Percentiles rank a stretch among this genome's conserved stretches.
phyloP scores from a whole-genome alignment of 1,140 invertebrate species.

The Hetaerina americana region DNA sequence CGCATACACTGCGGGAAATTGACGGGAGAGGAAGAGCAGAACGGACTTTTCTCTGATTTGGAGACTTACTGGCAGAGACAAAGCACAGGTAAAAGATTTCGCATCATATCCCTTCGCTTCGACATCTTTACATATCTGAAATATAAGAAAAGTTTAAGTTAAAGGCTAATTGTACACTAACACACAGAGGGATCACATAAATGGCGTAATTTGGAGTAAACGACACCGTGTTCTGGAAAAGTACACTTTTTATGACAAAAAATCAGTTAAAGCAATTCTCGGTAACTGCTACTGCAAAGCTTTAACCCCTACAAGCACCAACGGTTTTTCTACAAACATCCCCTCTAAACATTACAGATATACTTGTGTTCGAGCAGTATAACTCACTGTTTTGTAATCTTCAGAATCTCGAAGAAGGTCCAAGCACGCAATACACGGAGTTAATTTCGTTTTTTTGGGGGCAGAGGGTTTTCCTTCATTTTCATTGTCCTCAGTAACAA shows the following conservation, averaged over 20 bases:
- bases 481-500: not conserved
- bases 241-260: too few relatives aligned
- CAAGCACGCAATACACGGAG: not conserved
- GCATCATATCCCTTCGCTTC: constrained; percentile 28
- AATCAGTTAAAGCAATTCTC: too few relatives aligned
- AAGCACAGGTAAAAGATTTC: constrained; percentile 31
- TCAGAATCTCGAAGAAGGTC: not conserved
- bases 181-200: too few relatives aligned
- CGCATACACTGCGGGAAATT: constrained; percentile 20
- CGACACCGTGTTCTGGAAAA: too few relatives aligned
- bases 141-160: not conserved
- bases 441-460: not conserved
- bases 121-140: constrained; percentile 27
- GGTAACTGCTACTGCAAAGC: too few relatives aligned
- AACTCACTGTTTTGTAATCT: not conserved
- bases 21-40: constrained; percentile 25
- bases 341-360: too few relatives aligned
- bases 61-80: constrained; percentile 34
- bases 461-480: too few relatives aligned
- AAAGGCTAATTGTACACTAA: not conserved
- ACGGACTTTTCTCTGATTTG: constrained; percentile 33
- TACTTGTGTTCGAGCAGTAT: too few relatives aligned
- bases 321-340: too few relatives aligned
- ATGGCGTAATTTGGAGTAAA: too few relatives aligned
- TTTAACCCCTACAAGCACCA: too few relatives aligned